Conservation (phyloP, 2,113 vertebrate species). For the Mirza zaza region DNA sequence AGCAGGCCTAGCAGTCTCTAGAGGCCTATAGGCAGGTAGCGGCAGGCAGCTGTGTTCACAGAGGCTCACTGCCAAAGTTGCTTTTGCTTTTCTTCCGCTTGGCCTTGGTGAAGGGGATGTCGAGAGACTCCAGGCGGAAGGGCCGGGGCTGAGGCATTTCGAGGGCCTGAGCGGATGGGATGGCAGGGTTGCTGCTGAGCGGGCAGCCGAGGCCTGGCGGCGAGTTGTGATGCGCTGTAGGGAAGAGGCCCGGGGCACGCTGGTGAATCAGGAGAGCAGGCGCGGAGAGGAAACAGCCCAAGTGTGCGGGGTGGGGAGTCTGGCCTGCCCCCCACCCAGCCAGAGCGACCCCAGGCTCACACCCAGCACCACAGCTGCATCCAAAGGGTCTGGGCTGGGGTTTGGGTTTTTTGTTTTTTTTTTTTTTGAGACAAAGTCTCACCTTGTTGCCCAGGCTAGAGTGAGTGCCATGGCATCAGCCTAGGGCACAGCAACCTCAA, state of each 20-base stretch:
- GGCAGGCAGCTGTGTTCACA: conserved; percentile 68
- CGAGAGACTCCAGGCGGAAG: conserved; percentile 90
- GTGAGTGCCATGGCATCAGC: too few species aligned
- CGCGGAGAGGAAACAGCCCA: background rate
- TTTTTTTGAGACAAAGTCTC: too few species aligned
- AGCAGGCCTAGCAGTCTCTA: background rate
- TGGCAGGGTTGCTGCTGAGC: conserved; percentile 64
- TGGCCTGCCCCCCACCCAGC: background rate
- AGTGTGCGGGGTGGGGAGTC: background rate
- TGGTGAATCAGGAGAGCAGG: background rate
- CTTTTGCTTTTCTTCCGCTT: conserved; percentile 88
- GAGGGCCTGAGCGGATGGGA: background rate
- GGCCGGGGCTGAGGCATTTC: conserved; percentile 88
- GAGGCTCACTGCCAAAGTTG: conserved; percentile 71
- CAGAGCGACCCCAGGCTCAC: background rate
- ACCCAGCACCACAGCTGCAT: background rate
- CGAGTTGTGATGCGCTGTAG: conserved; percentile 75
- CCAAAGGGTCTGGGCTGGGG: background rate
- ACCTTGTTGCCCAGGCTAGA: too few species aligned
- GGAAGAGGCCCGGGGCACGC: background rate
- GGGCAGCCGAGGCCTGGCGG: conserved; percentile 62
- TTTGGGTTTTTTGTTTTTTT: too few species aligned
- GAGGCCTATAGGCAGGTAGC: background rate
- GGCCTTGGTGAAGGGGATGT: conserved; percentile 81
- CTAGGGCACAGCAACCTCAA: too few species aligned